Conservation (phyloP, 2,113 vertebrate species). For the Sprattus sprattus region DNA sequence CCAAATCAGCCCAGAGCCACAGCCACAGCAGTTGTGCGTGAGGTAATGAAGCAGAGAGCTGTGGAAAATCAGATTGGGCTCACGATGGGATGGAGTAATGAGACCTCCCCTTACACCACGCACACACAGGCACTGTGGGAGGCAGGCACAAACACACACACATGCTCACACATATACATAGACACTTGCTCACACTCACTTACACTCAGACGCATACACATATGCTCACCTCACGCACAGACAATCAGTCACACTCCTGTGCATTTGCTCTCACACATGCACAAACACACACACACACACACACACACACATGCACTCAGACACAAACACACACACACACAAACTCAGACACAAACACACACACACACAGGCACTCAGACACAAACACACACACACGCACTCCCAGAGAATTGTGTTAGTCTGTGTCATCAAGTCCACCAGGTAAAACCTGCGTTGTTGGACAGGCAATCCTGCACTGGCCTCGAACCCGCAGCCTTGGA, state of each 20-base stretch:
- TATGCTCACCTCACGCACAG: conserved; percentile 24
- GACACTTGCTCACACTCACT: neutral
- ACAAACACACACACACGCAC: neutral
- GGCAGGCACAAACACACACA: neutral
- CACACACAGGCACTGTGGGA: neutral
- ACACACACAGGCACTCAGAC: conserved; percentile 10
- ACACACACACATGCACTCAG: neutral
- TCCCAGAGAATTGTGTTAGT: too few species aligned
- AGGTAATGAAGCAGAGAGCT: neutral
- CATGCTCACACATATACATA: conserved; percentile 43
- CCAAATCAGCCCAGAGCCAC: too few species aligned
- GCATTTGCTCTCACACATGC: neutral
- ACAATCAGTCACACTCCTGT: neutral
- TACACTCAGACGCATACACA: neutral
- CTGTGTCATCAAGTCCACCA: too few species aligned
- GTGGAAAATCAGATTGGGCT: neutral
- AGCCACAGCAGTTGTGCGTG: too few species aligned
- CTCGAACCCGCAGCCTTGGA: too few species aligned
- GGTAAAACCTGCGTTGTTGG: too few species aligned
- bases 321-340: conserved; percentile 23
- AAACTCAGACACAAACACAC: neutral
- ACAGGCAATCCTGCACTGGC: too few species aligned
- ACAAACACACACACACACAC: neutral
- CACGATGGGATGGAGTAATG: neutral
- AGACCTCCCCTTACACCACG: neutral